Percentiles rank a stretch among this genome's conserved stretches.
phyloP scores from a whole-genome alignment of 2,797 vertebrate species.

The Sylvia borin region DNA sequence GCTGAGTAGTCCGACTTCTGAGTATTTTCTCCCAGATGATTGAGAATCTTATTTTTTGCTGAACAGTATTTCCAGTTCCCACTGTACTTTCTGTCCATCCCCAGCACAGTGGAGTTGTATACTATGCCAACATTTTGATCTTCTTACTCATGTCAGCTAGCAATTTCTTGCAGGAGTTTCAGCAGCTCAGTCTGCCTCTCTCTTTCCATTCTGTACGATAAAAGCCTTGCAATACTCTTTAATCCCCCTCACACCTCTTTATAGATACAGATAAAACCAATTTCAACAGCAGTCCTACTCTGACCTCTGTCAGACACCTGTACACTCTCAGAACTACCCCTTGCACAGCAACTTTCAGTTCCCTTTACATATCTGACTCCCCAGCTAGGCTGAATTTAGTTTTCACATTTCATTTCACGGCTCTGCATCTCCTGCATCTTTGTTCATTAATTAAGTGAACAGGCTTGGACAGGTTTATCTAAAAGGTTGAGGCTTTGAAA shows the following conservation, averaged over 20 bases:
- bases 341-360: background rate
- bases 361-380: background rate
- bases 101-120: background rate
- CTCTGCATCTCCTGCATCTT: background rate
- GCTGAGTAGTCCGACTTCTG: background rate
- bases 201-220: background rate
- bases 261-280: background rate
- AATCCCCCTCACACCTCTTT: accelerated
- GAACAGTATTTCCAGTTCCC: background rate
- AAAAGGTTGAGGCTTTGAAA: background rate
- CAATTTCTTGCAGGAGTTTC: background rate
- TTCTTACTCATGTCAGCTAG: background rate
- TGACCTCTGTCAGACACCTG: background rate
- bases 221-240: background rate
- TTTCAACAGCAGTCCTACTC: background rate
- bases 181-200: background rate
- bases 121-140: background rate
- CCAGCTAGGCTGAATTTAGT: background rate
- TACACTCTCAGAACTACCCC: background rate
- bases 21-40: background rate
- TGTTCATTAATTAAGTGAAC: background rate
- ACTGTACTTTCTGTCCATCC: background rate
- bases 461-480: background rate
- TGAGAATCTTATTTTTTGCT: background rate
- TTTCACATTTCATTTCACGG: background rate